Conservation (phyloP, 2,797 vertebrate genomes). For the Anniella stebbinsi region DNA sequence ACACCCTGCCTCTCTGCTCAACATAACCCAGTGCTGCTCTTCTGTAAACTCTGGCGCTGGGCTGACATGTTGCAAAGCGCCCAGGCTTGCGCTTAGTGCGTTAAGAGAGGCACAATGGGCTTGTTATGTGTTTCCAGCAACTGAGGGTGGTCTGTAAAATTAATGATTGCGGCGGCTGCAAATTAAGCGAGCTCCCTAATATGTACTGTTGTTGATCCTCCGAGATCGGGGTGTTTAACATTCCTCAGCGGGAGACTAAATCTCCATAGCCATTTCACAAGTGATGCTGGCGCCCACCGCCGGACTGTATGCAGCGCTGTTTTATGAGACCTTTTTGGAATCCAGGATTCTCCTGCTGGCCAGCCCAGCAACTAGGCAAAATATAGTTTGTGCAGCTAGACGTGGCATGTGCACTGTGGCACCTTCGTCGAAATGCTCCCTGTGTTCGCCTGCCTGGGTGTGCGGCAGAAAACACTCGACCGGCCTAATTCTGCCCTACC, state of each 20-base stretch:
- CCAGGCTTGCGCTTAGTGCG: conserved; percentile 74
- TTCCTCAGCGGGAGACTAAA: conserved; percentile 84
- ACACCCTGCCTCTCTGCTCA: conserved; percentile 58
- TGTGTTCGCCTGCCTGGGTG: neutral
- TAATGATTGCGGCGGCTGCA: conserved; percentile 80
- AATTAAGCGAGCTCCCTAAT: conserved; percentile 84
- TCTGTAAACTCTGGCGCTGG: conserved; percentile 74
- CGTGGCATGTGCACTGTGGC: conserved; percentile 58
- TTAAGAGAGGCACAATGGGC: conserved; percentile 73
- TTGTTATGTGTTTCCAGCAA: conserved; percentile 76
- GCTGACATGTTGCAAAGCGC: conserved; percentile 73
- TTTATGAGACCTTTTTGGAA: conserved; percentile 62
- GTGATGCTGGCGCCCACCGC: conserved; percentile 80
- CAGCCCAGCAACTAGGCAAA: neutral
- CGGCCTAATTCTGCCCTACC: neutral
- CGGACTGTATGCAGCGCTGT: conserved; percentile 75
- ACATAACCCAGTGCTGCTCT: conserved; percentile 72
- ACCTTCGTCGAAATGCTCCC: too few species aligned
- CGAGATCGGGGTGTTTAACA: conserved; percentile 83
- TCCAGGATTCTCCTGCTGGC: conserved; percentile 25
- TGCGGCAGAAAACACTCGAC: neutral
- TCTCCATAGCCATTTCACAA: conserved; percentile 79
- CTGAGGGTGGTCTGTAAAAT: conserved; percentile 84
- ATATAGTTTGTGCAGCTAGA: neutral
- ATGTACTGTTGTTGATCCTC: conserved; percentile 82